Conservation (phyloP, 1,140 invertebrate genomes). For the Drosophila simulans region DNA sequence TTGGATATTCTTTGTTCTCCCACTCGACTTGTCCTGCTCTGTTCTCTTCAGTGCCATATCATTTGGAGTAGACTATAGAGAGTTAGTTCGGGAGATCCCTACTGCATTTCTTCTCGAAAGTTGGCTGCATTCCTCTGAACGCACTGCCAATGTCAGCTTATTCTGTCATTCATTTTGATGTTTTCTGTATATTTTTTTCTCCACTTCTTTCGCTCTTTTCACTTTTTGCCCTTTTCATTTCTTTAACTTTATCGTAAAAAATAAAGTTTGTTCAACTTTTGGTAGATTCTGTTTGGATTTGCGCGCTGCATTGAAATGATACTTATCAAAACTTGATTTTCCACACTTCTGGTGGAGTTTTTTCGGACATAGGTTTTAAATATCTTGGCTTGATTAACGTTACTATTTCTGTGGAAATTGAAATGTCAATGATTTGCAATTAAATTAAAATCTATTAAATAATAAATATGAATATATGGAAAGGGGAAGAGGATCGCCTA, state of each 20-base stretch:
- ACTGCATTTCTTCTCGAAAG: conserved; percentile 14
- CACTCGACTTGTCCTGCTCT: conserved; percentile 29
- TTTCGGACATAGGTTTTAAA: too few species aligned
- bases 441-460: conserved; percentile 60
- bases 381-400: too few species aligned
- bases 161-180: conserved; percentile 39
- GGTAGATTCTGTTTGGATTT: conserved; percentile 26
- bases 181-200: conserved; percentile 25
- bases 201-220: conserved; percentile 4
- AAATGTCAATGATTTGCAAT: conserved; percentile 57
- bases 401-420: background rate
- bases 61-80: conserved; percentile 53
- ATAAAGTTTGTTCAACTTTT: conserved; percentile 53
- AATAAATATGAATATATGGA: conserved; percentile 58
- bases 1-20: conserved; percentile 82
- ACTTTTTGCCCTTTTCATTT: conserved; percentile 11
- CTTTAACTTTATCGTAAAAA: conserved; percentile 15
- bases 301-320: conserved; percentile 14
- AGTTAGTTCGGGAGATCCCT: background rate
- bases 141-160: conserved; percentile 48
- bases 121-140: conserved; percentile 53
- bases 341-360: background rate
- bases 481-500: background rate
- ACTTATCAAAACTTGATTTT: conserved; percentile 12
- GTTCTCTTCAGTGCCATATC: conserved; percentile 52